Conservation (phyloP, 2,113 vertebrate species). For the Corythornis madagascariensis region DNA sequence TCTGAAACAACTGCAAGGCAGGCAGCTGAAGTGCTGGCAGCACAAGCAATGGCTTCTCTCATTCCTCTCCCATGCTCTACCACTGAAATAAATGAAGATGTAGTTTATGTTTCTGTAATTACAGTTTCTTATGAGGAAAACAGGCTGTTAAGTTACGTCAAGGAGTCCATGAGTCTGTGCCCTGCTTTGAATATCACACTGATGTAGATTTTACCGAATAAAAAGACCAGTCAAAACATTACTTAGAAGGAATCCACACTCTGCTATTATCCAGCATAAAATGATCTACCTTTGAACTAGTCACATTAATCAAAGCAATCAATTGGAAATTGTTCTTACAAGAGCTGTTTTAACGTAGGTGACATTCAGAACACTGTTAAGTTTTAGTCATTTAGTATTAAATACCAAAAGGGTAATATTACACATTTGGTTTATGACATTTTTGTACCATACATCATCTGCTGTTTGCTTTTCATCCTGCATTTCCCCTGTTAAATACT, state of each 20-base stretch:
- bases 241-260: not conserved
- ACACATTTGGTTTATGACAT: not conserved
- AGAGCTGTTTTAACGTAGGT: not conserved
- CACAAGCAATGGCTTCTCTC: conserved; percentile 8
- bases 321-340: not conserved
- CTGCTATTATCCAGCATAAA: not conserved
- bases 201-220: not conserved
- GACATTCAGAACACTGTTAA: not conserved
- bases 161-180: not conserved
- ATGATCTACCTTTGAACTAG: not conserved
- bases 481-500: conserved; percentile 35
- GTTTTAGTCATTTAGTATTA: not conserved
- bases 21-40: not conserved
- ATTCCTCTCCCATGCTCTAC: conserved; percentile 40
- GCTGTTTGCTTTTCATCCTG: conserved; percentile 18
- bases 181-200: not conserved
- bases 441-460: conserved; percentile 5
- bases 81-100: not conserved
- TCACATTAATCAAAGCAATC: not conserved
- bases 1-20: conserved; percentile 32
- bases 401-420: not conserved
- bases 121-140: conserved; percentile 39
- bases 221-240: not conserved
- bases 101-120: conserved; percentile 53
- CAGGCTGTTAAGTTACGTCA: not conserved